Evolutionary conservation across 1,140 invertebrate genomes (phyloP), one percentile per base, ranked within the genome.

Genomic region (Sesamia nonagrioides): DNA sequence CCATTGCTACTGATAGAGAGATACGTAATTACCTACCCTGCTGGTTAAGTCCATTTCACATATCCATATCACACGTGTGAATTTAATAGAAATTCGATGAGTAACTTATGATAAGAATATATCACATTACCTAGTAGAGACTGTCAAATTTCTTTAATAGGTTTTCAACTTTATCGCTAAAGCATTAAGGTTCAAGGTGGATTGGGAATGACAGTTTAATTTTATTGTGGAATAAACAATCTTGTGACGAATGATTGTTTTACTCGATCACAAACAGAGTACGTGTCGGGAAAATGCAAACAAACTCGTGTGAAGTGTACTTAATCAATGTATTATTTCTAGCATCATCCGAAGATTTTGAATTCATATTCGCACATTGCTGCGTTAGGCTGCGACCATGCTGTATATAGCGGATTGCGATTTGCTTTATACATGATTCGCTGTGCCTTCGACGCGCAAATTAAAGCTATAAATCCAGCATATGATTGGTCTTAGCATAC

Each of bases 271-370:
- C 42, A 68, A 50, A 68, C 40, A 48, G 35, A 68, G 42, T 13
- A 11, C 63, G 63, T 68, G 63, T 68, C 33, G 63, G 18, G 63
- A 68, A 68, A 68, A 68, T 68, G 63, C 35, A 68, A 68, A 68
- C 63, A 68, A 48, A 33, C 18, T 50, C 42, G 63, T 68, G 63
- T 48, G 63, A 48, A 50, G 63, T 68, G 63, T 68, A 68, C 42
- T 68, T 68, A 68, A 68, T 68, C 40, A 68, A 68, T 68, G 15
- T 68, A 68, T 68, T 68, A 33, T 68, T 68, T 68, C 63, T 48
- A 68, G 63, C 63, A 68, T 48, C 63, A 68, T 68, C 63, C 40
- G 50, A 66, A 68, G 63, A 68, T 48, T 68, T 68, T 33, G 63
- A 68, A 68, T 68, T 48, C 42, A 68, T 48, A 68, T 68, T 68